These are phyloP conservation scores for Eupsilia transversa DNA, from an alignment of 2,888 invertebrate genomes.

Conservation along the genomic window DNA sequence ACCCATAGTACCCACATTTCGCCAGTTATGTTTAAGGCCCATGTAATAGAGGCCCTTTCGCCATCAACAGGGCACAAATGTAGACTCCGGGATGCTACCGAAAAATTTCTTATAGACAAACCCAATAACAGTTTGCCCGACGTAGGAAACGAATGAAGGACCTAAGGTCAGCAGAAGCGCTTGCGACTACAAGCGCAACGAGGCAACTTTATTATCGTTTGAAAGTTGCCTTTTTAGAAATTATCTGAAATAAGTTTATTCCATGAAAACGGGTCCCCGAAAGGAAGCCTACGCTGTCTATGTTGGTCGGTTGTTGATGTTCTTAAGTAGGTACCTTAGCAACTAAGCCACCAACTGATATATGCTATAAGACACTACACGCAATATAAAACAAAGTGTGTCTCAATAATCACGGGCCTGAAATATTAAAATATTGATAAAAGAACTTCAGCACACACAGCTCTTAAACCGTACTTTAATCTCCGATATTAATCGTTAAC, in stretches of 20 bases:
- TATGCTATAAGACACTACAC: neutral
- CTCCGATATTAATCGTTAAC: slow-evolving; percentile 27
- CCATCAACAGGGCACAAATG: neutral
- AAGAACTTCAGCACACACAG: slow-evolving; percentile 5
- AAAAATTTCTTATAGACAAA: neutral
- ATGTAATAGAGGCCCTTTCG: neutral
- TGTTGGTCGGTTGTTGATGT: neutral
- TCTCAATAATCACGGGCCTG: neutral
- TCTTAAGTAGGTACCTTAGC: neutral
- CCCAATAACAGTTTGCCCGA: neutral
- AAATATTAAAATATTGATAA: slow-evolving; percentile 26
- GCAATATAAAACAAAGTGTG: neutral
- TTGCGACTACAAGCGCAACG: neutral
- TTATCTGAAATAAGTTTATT: neutral
- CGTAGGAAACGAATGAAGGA: neutral
- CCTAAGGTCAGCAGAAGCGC: neutral
- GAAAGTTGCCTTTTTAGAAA: neutral
- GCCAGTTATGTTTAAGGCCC: neutral
- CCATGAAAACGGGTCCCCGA: neutral
- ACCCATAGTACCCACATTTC: neutral
- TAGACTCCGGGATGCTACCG: neutral
- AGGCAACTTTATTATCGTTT: neutral
- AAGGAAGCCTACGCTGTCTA: neutral
- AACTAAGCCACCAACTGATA: neutral
- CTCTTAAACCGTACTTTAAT: slow-evolving; percentile 26